These are phyloP conservation scores for Pteropus rufus DNA, from an alignment of 2,797 vertebrate genomes.

Conservation along the genomic window DNA sequence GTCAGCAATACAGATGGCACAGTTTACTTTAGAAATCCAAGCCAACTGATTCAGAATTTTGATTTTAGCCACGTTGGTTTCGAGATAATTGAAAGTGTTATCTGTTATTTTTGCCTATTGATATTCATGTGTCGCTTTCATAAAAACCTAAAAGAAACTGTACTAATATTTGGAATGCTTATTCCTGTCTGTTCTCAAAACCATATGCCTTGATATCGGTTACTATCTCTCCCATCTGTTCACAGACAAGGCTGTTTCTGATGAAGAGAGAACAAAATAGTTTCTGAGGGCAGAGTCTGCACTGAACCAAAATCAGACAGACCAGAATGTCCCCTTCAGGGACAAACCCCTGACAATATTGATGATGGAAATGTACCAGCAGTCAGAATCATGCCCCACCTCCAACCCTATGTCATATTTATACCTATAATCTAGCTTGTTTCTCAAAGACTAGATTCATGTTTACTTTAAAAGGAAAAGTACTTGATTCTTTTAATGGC, in stretches of 20 bases:
- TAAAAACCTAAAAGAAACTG: conserved; percentile 54
- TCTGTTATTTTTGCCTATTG: conserved; percentile 63
- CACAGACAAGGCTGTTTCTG: not conserved
- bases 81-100: conserved; percentile 52
- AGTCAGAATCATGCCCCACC: not conserved
- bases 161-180: conserved; percentile 69
- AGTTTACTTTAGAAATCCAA: not conserved
- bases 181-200: conserved; percentile 30
- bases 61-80: conserved; percentile 45
- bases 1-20: not conserved
- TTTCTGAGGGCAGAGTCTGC: not conserved
- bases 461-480: not conserved
- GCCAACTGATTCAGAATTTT: conserved; percentile 29
- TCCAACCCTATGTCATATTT: accelerated
- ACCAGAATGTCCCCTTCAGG: not conserved
- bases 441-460: not conserved
- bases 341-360: not conserved
- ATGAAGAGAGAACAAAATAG: conserved; percentile 22
- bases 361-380: not conserved
- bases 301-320: not conserved
- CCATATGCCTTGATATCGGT: conserved; percentile 63
- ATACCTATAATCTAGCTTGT: accelerated
- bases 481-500: not conserved
- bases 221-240: conserved; percentile 56
- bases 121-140: conserved; percentile 49